Evolutionary conservation across 2,888 invertebrate genomes (phyloP).

Genomic region (Luperina nickerlii): DNA sequence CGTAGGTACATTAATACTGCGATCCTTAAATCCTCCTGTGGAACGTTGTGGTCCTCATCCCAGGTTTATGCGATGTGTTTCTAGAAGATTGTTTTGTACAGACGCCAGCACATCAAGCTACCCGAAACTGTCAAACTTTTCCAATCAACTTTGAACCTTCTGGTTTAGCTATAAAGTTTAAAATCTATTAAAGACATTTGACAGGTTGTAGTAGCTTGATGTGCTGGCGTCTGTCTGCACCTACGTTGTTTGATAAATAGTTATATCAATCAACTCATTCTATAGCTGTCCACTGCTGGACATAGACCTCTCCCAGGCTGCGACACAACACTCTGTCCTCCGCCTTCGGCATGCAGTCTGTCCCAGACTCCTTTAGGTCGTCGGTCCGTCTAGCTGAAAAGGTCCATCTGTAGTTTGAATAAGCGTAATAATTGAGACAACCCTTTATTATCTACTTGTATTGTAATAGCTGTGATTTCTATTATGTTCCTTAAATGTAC

Average conservation of each 20-base stretch:
- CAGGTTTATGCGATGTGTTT: neutral
- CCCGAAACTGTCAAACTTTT: no score
- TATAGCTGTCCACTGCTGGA: neutral
- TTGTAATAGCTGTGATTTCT: neutral
- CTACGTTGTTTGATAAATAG: neutral
- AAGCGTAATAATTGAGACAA: neutral
- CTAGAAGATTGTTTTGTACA: neutral
- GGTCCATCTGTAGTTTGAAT: neutral
- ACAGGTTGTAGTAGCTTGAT: no score
- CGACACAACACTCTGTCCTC: neutral
- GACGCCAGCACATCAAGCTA: no score
- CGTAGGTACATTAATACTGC: neutral
- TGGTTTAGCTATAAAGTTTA: no score
- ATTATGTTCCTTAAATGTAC: neutral
- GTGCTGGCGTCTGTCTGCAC: no score
- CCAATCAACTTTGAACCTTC: no score
- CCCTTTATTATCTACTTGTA: neutral
- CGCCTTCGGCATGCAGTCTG: neutral
- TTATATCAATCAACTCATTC: neutral
- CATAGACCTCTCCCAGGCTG: no score
- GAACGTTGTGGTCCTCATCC: neutral
- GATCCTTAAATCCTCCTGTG: constrained; percentile 3
- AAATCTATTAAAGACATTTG: no score
- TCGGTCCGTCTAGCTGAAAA: no score
- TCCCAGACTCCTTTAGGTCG: neutral